phyloP scores from a whole-genome alignment of 2,113 vertebrate genomes.

The Sphyrna mokarran region DNA sequence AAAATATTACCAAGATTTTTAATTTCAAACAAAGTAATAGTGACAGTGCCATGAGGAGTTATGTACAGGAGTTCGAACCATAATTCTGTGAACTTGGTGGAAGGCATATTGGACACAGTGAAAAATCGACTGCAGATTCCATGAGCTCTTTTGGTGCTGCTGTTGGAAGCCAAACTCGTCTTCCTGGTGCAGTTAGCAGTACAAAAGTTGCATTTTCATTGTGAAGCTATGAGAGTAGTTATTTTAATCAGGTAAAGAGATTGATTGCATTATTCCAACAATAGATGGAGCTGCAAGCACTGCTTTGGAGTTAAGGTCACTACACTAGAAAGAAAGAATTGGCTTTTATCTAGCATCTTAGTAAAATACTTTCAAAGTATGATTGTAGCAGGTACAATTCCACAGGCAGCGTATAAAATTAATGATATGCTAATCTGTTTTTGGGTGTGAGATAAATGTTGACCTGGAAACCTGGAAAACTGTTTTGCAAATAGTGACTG shows the following conservation, averaged over 20 bases:
- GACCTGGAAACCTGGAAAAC: background rate
- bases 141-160: too few relatives aligned
- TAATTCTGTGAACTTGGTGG: too few relatives aligned
- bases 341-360: background rate
- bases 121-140: too few relatives aligned
- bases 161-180: background rate
- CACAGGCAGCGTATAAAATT: background rate
- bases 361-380: background rate
- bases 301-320: background rate
- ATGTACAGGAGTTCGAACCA: too few relatives aligned
- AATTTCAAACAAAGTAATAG: too few relatives aligned
- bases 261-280: slow-evolving; percentile 18
- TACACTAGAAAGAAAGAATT: background rate
- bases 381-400: background rate
- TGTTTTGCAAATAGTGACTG: too few relatives aligned
- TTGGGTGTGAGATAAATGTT: background rate
- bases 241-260: background rate
- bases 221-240: background rate
- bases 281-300: slow-evolving; percentile 21
- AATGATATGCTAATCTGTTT: background rate
- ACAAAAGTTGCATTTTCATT: background rate
- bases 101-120: too few relatives aligned
- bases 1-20: too few relatives aligned
- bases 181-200: background rate
- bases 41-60: too few relatives aligned